Conservation (phyloP, 2,797 vertebrate genomes). For the Galagoides demidoff region DNA sequence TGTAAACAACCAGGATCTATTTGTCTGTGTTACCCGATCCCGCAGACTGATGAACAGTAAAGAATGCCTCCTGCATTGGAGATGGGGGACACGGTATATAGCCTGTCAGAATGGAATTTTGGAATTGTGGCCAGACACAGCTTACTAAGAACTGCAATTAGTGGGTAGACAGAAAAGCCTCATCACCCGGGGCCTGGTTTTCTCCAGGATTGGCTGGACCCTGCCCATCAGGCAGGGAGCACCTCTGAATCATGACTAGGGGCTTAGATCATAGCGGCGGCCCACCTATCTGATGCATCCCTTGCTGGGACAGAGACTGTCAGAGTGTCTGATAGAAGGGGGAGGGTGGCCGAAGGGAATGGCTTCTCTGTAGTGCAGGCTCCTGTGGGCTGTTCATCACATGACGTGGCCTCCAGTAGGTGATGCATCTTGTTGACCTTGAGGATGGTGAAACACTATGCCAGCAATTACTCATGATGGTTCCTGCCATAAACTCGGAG, state of each 20-base stretch:
- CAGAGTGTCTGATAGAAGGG: neutral
- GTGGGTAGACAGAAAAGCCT: conserved; percentile 34
- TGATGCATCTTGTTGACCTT: neutral
- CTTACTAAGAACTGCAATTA: neutral
- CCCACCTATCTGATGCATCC: neutral
- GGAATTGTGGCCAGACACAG: neutral
- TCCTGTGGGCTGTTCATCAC: neutral
- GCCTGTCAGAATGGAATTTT: conserved; percentile 33
- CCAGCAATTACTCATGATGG: accelerated
- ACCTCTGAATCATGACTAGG: neutral
- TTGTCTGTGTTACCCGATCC: neutral
- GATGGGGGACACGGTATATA: neutral
- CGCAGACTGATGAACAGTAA: neutral
- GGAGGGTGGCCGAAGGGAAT: accelerated
- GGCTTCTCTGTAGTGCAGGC: neutral
- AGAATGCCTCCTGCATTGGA: neutral
- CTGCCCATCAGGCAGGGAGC: accelerated
- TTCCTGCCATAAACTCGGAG: neutral
- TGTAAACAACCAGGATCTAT: neutral
- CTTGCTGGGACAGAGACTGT: neutral
- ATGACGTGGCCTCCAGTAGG: neutral
- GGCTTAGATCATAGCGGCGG: neutral
- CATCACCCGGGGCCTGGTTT: neutral
- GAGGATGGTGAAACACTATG: neutral
- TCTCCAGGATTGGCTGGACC: neutral